Percentiles rank a stretch among this genome's conserved stretches.
Conservation (phyloP, 2,888 invertebrate genomes). For the Eucera pruinosa region DNA sequence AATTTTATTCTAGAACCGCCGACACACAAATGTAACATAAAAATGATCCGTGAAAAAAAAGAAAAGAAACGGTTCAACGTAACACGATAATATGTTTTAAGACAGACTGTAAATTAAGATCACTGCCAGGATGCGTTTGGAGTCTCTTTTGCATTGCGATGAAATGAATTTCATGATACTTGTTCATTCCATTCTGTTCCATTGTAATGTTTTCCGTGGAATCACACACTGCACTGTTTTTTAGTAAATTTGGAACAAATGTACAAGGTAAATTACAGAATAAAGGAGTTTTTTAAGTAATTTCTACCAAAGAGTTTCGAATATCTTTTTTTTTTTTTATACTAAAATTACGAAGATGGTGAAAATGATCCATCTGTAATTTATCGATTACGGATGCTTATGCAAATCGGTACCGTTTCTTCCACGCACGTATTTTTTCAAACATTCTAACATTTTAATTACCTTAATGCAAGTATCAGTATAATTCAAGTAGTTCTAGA, state of each 20-base stretch:
- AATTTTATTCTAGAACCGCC: slow-evolving; percentile 41
- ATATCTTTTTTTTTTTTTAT: background rate
- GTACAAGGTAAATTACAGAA: slow-evolving; percentile 75
- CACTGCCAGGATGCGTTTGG: slow-evolving; percentile 70
- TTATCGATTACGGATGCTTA: too few species aligned
- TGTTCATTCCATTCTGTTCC: slow-evolving; percentile 69
- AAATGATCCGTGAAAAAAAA: too few species aligned
- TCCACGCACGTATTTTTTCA: too few species aligned
- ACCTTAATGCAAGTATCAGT: too few species aligned
- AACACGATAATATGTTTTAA: slow-evolving; percentile 28
- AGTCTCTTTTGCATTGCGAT: slow-evolving; percentile 62
- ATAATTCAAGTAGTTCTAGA: too few species aligned
- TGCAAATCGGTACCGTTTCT: too few species aligned
- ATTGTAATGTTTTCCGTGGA: slow-evolving; percentile 54
- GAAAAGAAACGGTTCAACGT: slow-evolving; percentile 4
- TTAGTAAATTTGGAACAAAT: slow-evolving; percentile 68
- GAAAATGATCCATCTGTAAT: too few species aligned
- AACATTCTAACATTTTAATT: too few species aligned
- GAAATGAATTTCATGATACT: slow-evolving; percentile 52
- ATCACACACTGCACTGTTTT: slow-evolving; percentile 57
- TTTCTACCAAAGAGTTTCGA: slow-evolving; percentile 17
- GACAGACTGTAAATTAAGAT: slow-evolving; percentile 35
- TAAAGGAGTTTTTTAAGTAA: slow-evolving; percentile 77
- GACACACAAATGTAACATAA: slow-evolving; percentile 25
- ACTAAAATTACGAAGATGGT: background rate